Conservation (phyloP, 2,797 vertebrate genomes). For the Rhinoraja longicauda region DNA sequence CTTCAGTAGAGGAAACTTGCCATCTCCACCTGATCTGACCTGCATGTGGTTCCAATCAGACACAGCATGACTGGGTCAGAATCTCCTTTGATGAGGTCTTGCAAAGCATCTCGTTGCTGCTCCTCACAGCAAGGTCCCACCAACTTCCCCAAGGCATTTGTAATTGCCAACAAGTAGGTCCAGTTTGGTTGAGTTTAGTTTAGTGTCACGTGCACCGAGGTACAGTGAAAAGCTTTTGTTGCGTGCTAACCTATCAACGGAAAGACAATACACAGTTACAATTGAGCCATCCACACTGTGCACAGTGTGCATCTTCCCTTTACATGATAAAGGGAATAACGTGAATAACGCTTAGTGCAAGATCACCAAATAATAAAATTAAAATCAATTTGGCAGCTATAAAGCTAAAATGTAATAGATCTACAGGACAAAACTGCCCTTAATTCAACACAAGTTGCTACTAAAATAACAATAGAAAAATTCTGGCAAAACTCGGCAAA, state of each 20-base stretch:
- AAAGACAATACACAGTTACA: no score
- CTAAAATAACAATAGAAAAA: neutral
- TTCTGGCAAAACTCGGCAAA: neutral
- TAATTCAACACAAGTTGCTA: neutral
- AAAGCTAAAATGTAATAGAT: neutral
- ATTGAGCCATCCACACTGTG: no score
- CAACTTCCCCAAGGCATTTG: neutral
- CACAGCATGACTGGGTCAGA: neutral
- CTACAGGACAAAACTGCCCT: neutral
- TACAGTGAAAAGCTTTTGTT: no score
- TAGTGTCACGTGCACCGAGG: no score
- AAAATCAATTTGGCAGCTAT: neutral
- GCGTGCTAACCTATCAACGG: no score
- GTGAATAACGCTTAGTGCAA: no score
- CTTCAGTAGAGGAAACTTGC: neutral
- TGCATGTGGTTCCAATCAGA: neutral
- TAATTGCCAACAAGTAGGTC: neutral
- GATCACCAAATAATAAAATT: neutral
- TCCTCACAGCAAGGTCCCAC: neutral
- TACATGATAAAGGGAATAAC: no score
- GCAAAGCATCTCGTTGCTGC: neutral
- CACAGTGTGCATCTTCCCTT: no score
- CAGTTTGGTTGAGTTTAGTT: no score
- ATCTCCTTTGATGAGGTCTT: neutral
- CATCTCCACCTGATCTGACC: neutral